phyloP scores from a whole-genome alignment of 2,888 invertebrate species.

The Brenthis hecate region DNA sequence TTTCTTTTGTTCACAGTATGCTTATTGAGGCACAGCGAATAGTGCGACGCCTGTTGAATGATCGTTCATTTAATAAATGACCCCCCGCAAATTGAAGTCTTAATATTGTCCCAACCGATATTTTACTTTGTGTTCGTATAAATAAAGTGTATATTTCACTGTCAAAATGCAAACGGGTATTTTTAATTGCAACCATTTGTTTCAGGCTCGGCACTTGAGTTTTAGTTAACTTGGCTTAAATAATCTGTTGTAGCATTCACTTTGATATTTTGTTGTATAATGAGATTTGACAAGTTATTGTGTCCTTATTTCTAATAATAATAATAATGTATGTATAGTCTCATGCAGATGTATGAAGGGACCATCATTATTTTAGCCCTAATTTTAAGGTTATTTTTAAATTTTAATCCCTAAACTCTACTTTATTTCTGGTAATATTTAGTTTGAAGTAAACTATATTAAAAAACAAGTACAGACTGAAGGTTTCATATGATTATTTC shows the following conservation, averaged over 20 bases:
- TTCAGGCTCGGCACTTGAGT: conserved; percentile 28
- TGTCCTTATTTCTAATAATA: neutral
- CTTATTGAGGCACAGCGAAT: conserved; percentile 16
- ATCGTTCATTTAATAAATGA: conserved; percentile 32
- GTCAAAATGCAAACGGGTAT: neutral
- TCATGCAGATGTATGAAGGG: no score
- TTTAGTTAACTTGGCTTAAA: conserved; percentile 29
- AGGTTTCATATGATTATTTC: no score
- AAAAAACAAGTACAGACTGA: no score
- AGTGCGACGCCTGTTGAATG: conserved; percentile 30
- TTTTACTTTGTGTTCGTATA: neutral
- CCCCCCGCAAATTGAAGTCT: conserved; percentile 29
- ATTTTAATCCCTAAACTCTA: no score
- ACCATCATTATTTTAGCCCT: no score
- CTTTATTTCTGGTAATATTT: no score
- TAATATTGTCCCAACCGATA: conserved; percentile 5
- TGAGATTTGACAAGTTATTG: neutral
- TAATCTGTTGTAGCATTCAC: conserved; percentile 12
- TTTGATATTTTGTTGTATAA: neutral
- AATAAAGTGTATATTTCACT: conserved; percentile 21
- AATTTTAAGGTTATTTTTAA: no score
- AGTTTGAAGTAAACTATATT: no score
- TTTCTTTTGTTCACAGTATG: conserved; percentile 14
- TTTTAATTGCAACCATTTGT: conserved; percentile 36
- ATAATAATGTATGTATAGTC: no score